Conservation (phyloP, 2,113 vertebrate species). For the Myanophis thanlyinensis region DNA sequence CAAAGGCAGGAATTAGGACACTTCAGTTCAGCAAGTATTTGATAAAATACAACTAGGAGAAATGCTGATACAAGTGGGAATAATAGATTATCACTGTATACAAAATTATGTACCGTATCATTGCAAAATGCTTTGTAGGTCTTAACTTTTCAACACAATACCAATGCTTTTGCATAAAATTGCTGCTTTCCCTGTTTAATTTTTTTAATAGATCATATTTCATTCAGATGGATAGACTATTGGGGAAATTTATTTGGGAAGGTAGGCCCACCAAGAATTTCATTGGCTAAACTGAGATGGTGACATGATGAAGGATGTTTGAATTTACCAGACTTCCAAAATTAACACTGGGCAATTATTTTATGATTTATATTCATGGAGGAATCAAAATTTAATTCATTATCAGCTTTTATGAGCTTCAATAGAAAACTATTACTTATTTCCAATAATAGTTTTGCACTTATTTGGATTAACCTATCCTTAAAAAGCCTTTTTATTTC, state of each 20-base stretch:
- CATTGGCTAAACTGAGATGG: background rate
- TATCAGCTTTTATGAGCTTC: background rate
- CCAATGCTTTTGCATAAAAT: background rate
- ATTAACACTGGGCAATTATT: background rate
- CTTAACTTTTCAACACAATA: background rate
- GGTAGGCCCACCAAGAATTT: background rate
- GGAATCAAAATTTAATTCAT: background rate
- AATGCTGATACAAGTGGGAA: constrained; percentile 63
- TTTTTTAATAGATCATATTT: background rate
- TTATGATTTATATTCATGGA: background rate
- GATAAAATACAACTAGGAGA: constrained; percentile 66
- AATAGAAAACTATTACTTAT: background rate
- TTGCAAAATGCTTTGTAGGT: background rate
- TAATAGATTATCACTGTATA: background rate
- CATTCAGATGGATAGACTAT: background rate
- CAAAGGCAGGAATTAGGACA: constrained; percentile 60
- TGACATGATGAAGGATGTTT: background rate
- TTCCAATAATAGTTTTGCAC: background rate
- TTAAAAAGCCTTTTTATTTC: background rate
- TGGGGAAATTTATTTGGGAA: background rate
- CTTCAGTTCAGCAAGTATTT: constrained; percentile 63
- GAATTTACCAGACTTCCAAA: background rate
- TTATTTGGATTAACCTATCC: background rate
- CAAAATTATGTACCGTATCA: background rate
- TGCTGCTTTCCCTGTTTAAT: background rate